These are phyloP conservation scores for Drosophila athabasca DNA, from an alignment of 1,140 invertebrate genomes.

Conservation along the genomic window DNA sequence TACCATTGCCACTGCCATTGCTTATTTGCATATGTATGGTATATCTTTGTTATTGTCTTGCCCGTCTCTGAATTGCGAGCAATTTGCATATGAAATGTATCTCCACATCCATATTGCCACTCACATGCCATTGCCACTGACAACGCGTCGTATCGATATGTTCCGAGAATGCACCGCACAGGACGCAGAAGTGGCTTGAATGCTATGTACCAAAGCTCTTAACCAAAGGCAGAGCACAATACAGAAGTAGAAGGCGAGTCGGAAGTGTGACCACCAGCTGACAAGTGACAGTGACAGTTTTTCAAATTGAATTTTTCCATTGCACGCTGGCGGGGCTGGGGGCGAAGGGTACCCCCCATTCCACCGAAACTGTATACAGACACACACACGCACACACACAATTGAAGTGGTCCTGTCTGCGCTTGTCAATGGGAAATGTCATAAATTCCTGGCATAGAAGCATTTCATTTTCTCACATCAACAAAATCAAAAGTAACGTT, in stretches of 20 bases:
- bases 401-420: constrained; percentile 25
- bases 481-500: no score
- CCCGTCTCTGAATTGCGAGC: constrained; percentile 37
- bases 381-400: no score
- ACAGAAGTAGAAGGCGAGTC: constrained; percentile 4
- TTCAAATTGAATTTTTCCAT: constrained; percentile 69
- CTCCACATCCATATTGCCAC: constrained; percentile 21
- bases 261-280: constrained; percentile 56
- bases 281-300: constrained; percentile 75
- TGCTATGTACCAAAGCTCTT: no score
- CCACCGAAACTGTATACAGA: constrained; percentile 20
- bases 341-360: no score
- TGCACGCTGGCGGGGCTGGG: not conserved
- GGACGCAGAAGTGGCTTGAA: constrained; percentile 4
- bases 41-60: constrained; percentile 47
- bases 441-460: constrained; percentile 16
- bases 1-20: not conserved
- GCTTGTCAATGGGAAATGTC: constrained; percentile 28
- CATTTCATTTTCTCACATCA: no score
- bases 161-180: constrained; percentile 49
- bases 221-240: constrained; percentile 58
- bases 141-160: constrained; percentile 50
- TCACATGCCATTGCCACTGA: not conserved
- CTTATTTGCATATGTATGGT: constrained; percentile 52
- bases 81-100: constrained; percentile 70